phyloP scores from a whole-genome alignment of 2,888 invertebrate genomes.

The Stenotaenia linearis region DNA sequence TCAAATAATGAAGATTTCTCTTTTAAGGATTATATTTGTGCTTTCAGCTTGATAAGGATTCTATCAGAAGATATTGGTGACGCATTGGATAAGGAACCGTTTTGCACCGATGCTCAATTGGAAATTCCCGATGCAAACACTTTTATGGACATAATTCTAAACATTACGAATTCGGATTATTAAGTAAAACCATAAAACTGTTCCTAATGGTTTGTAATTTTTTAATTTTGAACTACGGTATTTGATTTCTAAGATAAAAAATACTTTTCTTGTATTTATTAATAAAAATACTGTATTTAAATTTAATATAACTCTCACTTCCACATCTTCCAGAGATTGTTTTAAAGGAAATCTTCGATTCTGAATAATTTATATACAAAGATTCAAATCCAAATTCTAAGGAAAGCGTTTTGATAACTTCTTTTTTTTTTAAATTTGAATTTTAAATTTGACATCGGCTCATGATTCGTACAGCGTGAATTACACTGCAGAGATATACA shows the following conservation, averaged over 20 bases:
- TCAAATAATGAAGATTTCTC: neutral
- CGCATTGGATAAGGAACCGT: neutral
- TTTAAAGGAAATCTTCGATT: too few species aligned
- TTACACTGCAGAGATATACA: neutral
- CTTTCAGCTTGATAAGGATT: neutral
- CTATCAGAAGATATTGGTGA: neutral
- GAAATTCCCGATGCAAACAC: neutral
- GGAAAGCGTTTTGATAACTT: neutral
- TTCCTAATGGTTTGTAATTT: too few species aligned
- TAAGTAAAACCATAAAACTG: too few species aligned
- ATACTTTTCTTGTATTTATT: too few species aligned
- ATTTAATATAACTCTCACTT: too few species aligned
- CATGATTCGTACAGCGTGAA: neutral
- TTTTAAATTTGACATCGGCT: neutral
- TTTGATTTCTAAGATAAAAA: too few species aligned
- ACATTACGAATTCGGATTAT: neutral
- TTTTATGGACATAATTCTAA: neutral
- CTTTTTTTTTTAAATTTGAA: neutral
- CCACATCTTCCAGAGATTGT: too few species aligned
- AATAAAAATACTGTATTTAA: too few species aligned
- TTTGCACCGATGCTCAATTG: neutral
- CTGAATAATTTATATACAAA: too few species aligned
- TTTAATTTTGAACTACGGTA: too few species aligned
- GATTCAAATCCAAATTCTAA: neutral
- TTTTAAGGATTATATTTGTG: neutral